A percentile compares a stretch with the other conserved stretches of the same genome.
Evolutionary conservation across 1,140 invertebrate species (phyloP).

Genomic region (Drosophila asahinai): DNA sequence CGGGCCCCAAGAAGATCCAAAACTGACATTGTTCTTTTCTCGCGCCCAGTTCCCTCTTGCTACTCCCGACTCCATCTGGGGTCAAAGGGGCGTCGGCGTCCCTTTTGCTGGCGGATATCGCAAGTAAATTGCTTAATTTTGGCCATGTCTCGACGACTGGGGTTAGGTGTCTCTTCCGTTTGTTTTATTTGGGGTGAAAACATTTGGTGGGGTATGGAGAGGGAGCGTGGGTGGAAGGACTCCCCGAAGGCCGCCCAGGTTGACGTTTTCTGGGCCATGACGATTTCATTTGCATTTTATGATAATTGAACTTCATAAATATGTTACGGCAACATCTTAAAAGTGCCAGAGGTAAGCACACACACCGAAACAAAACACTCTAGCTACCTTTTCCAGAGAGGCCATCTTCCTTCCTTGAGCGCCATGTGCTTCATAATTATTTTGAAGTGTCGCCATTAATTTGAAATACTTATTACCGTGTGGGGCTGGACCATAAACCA

Average conservation of each 20-base stretch:
- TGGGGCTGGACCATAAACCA: constrained; percentile 63
- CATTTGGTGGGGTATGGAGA: constrained; percentile 7
- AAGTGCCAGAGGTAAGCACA: constrained; percentile 78
- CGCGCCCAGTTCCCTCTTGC: constrained; percentile 33
- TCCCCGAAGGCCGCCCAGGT: constrained; percentile 53
- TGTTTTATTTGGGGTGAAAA: constrained; percentile 70
- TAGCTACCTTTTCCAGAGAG: constrained; percentile 3
- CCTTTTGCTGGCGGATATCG: constrained; percentile 66
- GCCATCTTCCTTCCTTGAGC: constrained; percentile 15
- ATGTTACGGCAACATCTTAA: constrained; percentile 82
- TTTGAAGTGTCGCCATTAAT: constrained; percentile 78
- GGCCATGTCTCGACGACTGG: constrained; percentile 63
- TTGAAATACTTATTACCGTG: constrained; percentile 77
- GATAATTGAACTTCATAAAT: constrained; percentile 84
- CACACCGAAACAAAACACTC: constrained; percentile 36
- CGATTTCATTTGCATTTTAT: constrained; percentile 84
- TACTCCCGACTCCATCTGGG: constrained; percentile 37
- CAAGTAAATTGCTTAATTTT: constrained; percentile 84
- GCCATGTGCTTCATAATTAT: constrained; percentile 80
- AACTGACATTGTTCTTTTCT: constrained; percentile 45
- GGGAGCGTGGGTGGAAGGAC: not conserved
- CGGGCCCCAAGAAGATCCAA: constrained; percentile 23
- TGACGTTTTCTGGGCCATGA: constrained; percentile 81
- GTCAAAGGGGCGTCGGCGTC: constrained; percentile 56
- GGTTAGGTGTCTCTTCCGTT: constrained; percentile 67